A percentile compares a stretch with the other conserved stretches of the same genome.
These are phyloP conservation scores for Hololepta plana DNA, from an alignment of 2,888 invertebrate genomes.

Conservation along the genomic window DNA sequence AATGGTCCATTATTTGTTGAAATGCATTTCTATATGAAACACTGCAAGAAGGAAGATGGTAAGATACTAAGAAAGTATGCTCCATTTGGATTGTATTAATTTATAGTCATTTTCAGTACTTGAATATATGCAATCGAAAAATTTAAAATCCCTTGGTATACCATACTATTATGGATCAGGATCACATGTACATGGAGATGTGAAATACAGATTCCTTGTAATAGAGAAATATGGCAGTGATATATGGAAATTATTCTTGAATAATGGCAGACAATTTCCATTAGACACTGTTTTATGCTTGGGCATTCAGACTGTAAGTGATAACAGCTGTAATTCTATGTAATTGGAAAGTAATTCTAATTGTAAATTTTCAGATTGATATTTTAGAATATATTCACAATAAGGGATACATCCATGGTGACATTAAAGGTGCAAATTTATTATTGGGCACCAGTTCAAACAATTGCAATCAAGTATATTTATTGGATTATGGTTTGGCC, in stretches of 20 bases:
- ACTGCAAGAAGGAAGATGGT: constrained; percentile 53
- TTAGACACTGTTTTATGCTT: constrained; percentile 58
- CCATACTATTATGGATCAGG: constrained; percentile 74
- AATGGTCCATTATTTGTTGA: constrained; percentile 93
- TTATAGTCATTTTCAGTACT: constrained; percentile 41
- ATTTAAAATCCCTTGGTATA: constrained; percentile 61
- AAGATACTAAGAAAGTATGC: constrained; percentile 10
- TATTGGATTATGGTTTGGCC: constrained; percentile 91
- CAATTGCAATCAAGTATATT: constrained; percentile 53
- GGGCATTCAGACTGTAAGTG: constrained; percentile 64
- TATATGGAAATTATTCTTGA: constrained; percentile 57
- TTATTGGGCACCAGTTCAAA: constrained; percentile 51
- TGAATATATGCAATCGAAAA: constrained; percentile 47
- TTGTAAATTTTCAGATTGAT: constrained; percentile 45
- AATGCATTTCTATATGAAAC: constrained; percentile 73
- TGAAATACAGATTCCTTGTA: constrained; percentile 73
- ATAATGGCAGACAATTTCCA: constrained; percentile 48
- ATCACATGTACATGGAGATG: constrained; percentile 52
- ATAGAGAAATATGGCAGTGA: constrained; percentile 83
- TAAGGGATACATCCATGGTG: constrained; percentile 83
- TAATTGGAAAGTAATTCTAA: not conserved
- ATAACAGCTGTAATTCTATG: not conserved
- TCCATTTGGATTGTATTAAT: no score
- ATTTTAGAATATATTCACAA: constrained; percentile 84
- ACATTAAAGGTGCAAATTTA: constrained; percentile 91